Evolutionary conservation across 2,888 invertebrate species (phyloP), one percentile per base, ranked within the genome.

Genomic region (Toxonevra muliebris): DNA sequence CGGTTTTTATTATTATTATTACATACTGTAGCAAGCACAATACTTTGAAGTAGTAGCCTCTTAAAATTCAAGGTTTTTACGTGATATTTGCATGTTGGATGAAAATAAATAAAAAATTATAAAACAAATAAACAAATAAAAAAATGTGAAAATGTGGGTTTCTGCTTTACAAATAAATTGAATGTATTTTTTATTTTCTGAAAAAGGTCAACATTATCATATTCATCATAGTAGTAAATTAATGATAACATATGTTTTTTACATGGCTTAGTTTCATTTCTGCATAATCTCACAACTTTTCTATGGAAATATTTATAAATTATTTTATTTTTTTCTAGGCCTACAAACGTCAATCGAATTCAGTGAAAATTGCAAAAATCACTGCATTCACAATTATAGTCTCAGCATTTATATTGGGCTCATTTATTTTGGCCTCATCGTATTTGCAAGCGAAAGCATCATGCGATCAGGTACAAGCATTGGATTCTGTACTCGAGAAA

Each of bases 361-460:
- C 94, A 61, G 93, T 95, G 71, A 94, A 95, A 87, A 93, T 95
- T 72, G 93, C 95, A 41, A 90, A 92, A 85, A 94, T 95, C 80
- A 91, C 92, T 17, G 95, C 94, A 57, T 87, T 92, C 74, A 95
- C 95, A 71, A 89, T 95, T 76, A 91, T 95, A 75, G 89, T 91
- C 0, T 91, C 94, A 68, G 91, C 93, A 45, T 89, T 94, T 77
- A 90, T 95, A 74, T 86, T 95, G 79, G 95, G 95, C 73, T 88
- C 91, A 70, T 94, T 94, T 85, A 91, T 95, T 79, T 87, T 95
- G 80, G 93, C 94, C 62, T 91, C 93, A 20, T 91, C 94, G 77
- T 95, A 93, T 88, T 89, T 95, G 65, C 90, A 93, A 73, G 93
- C 94, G 50, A 90, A 92, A 72, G 90, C 92, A 66, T 92, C 93